Evolutionary conservation across 2,888 invertebrate genomes (phyloP).

Genomic region (Xanthia icteritia): DNA sequence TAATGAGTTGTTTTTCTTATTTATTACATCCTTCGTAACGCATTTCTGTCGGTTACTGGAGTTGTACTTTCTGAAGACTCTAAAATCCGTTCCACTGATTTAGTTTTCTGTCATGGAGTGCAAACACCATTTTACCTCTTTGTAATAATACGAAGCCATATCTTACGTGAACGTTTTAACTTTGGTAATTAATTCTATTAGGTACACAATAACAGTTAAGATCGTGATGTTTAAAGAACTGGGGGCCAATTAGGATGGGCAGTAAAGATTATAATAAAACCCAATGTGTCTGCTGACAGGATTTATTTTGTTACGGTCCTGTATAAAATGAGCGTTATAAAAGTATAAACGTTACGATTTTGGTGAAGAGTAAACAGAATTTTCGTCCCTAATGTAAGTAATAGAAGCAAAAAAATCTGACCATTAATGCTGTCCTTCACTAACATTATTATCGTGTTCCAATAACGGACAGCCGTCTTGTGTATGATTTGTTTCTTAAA

Average conservation of each 20-base stretch:
- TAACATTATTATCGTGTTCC: neutral
- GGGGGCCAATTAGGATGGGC: conserved; percentile 51
- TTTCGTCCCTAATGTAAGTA: neutral
- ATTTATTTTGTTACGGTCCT: conserved; percentile 52
- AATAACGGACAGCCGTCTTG: neutral
- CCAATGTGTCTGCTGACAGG: conserved; percentile 54
- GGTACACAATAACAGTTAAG: conserved; percentile 50
- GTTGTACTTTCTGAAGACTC: neutral
- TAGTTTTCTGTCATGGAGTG: neutral
- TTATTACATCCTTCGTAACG: neutral
- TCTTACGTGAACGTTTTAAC: conserved; percentile 33
- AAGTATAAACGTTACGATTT: conserved; percentile 27
- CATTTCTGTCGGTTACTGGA: neutral
- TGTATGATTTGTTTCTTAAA: neutral
- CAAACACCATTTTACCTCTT: neutral
- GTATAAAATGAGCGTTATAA: conserved; percentile 43
- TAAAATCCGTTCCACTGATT: neutral
- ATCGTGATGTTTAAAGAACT: conserved; percentile 58
- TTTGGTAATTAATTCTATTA: conserved; percentile 55
- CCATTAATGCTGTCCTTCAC: neutral
- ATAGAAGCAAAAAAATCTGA: neutral
- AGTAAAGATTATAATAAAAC: conserved; percentile 63
- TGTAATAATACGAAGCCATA: conserved; percentile 12
- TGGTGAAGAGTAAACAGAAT: neutral
- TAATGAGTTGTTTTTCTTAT: conserved; percentile 26